These are phyloP conservation scores for Helicoverpa assulta DNA, from an alignment of 2,888 invertebrate species.

Conservation along the genomic window DNA sequence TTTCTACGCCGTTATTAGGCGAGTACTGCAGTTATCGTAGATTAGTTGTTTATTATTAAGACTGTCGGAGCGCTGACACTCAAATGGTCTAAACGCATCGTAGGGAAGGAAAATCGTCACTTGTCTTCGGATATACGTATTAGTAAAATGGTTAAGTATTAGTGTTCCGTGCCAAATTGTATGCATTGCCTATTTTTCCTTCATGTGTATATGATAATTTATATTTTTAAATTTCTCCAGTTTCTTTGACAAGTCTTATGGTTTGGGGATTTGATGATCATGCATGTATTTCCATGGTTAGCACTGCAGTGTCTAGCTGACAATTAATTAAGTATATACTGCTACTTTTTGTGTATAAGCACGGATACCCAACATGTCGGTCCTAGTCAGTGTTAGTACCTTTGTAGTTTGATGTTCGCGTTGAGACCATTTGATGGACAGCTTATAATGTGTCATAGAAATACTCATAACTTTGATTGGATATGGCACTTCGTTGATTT, in stretches of 20 bases:
- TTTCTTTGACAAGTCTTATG: neutral
- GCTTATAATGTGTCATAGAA: slow-evolving; percentile 54
- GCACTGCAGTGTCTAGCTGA: neutral
- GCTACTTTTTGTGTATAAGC: neutral
- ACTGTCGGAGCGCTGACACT: slow-evolving; percentile 49
- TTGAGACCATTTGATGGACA: slow-evolving; percentile 39
- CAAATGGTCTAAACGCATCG: slow-evolving; percentile 37
- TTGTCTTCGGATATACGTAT: slow-evolving; percentile 7
- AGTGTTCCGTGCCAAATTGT: neutral
- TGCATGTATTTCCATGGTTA: no score
- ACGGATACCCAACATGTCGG: slow-evolving; percentile 1
- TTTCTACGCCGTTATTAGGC: slow-evolving; percentile 42
- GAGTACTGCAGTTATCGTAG: slow-evolving; percentile 61
- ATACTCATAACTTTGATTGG: slow-evolving; percentile 55
- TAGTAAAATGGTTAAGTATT: neutral
- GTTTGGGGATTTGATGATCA: neutral
- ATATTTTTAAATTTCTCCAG: neutral
- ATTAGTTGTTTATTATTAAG: slow-evolving; percentile 54
- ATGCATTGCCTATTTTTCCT: neutral
- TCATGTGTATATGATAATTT: neutral
- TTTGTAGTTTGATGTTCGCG: slow-evolving; percentile 3
- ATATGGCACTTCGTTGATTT: slow-evolving; percentile 11
- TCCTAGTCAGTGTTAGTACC: slow-evolving; percentile 49
- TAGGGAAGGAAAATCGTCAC: neutral
- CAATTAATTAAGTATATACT: neutral